Evolutionary conservation across 2,888 invertebrate genomes (phyloP), one percentile per base, ranked within the genome.

Genomic region (Macroteleia sp.): DNA sequence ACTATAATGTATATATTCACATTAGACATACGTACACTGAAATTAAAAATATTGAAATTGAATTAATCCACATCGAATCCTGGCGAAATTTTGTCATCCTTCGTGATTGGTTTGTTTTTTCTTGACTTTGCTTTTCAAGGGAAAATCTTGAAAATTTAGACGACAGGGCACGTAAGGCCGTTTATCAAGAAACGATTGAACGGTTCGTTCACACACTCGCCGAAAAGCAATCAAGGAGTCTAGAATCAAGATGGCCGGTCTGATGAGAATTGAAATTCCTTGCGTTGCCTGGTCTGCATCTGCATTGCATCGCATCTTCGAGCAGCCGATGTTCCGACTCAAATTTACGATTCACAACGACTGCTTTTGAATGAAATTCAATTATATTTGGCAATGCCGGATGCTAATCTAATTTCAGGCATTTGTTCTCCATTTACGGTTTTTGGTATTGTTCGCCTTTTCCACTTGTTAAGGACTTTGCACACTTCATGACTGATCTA

Each of bases 221-320:
- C 22, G 42, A 70, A 74, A 78, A 78, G 80, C 73, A 78, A 78
- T 80, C 71, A 69, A 78, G 75, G 62, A 80, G 59, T 78, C 70
- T 39, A 12, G 59, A 67, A 80, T 70, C 76, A 78, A 77, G 77
- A 76, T 80, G 77, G 75, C 62, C 57, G 75, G 69, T 77, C 79
- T 81, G 80, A 84, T 84, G 83, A 79, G 71, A 81, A 80, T 83
- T 71, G 81, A 82, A 85, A 84, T 83, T 84, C 79, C 79, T 80
- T 66, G 36, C 70, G 79, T 54, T 61, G 74, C 70, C 56, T 28
- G 73, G 73, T 39, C 66, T 64, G 78, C 71, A 71, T 78, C 75
- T 69, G 69, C 78, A 74, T 78, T 50, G 73, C 71, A 46, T 70
- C 46, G 64, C 59, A 77, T 66, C 77, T 59, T 69, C 36, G 59